Percentiles rank a stretch among this genome's conserved stretches.
These are phyloP conservation scores for Balearica regulorum DNA, from an alignment of 2,797 vertebrate species.

Conservation along the genomic window DNA sequence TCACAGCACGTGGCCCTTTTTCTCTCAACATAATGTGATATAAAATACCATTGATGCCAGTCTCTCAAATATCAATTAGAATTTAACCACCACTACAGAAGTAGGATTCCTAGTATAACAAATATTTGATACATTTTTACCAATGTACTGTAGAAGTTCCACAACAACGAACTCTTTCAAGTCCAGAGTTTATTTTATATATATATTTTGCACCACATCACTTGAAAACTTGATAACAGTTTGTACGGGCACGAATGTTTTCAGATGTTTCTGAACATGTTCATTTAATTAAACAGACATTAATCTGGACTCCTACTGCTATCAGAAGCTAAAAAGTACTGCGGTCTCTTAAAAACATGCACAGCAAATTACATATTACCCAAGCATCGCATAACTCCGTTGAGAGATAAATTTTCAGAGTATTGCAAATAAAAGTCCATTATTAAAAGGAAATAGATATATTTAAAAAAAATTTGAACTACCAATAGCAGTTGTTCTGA, in stretches of 20 bases:
- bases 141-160: accelerated
- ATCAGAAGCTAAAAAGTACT: not conserved
- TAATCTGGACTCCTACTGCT: not conserved
- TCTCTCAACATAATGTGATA: not conserved
- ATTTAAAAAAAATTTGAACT: not conserved
- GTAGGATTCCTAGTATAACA: not conserved
- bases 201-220: not conserved
- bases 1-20: not conserved
- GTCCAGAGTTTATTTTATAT: not conserved
- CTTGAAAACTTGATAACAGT: not conserved
- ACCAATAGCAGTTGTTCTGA: not conserved
- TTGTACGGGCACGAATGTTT: not conserved
- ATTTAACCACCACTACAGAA: not conserved
- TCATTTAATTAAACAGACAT: not conserved
- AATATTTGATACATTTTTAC: not conserved
- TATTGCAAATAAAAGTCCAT: not conserved
- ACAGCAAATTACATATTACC: not conserved
- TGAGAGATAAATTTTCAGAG: not conserved
- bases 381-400: accelerated
- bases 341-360: not conserved
- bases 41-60: not conserved
- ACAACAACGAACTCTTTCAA: not conserved
- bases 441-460: accelerated
- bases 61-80: not conserved
- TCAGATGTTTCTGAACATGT: not conserved